Base-by-base conservation (phyloP, 2,113 vertebrate species). In the Hiodon alosoides region DNA sequence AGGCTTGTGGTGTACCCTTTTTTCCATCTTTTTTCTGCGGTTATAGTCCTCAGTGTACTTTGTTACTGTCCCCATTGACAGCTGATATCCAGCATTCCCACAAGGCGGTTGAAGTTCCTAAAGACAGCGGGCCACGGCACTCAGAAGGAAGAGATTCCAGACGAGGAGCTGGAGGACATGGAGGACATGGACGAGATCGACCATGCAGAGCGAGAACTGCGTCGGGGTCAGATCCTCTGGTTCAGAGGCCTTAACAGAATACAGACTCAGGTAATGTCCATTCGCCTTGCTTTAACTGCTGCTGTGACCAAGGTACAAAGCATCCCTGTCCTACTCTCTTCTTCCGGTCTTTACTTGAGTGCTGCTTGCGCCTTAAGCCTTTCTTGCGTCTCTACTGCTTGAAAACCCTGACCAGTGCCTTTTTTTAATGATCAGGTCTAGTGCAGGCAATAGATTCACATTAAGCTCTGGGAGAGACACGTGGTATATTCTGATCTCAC, bases 231-330 rank as follows among this genome's bases (percentile, higher is more conserved):
- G 89, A 98, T 99, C 86, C 94, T 99, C 82, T 99, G 97, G 97
- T 99, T 99, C 94, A 91, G 97, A 87, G 97, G 97, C 84, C 94
- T 99, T 82, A 98, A 98, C 91, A 94, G 97, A 88, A 99, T 99
- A 88, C 97, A 99, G 80, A 99, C 97, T 80, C 97, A 99, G 97
- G 97, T 98, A 97, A 92, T 85, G 77, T 86, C 69, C 17, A 3
- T 13, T 2, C 4, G 4, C 54, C 7, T 67, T 31, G 31, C 31
- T 31, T 31, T 31, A 31, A 31, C 31, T 31, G 31, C 31, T 31
- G 31, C 31, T 31, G 31, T 31, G 31, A 31, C 31, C 31, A 31
- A 31, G 31, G 31, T 31, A 31, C 31, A 31, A 71, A 11, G 50
- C 9, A 11, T 4, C 58, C 16, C 57, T 16, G 13, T 3, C 46